A percentile compares a stretch with the other conserved stretches of the same genome.
Conservation (phyloP, 2,113 vertebrate genomes). For the Oryzias woworae region DNA sequence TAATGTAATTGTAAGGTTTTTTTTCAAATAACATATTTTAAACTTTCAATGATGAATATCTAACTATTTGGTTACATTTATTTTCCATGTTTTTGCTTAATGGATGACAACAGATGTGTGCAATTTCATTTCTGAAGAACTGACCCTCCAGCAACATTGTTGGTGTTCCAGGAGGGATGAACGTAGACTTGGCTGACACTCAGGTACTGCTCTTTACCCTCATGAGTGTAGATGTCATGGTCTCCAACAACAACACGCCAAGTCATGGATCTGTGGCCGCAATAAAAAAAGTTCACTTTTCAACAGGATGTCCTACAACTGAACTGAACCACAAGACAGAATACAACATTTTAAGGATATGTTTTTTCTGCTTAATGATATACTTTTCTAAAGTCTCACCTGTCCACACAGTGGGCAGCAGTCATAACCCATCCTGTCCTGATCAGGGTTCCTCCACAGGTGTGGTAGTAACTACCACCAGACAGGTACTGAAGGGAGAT, state of each 20-base stretch:
- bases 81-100: not conserved
- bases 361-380: no score
- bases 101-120: not conserved
- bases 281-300: not conserved
- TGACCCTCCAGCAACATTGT: slow-evolving; percentile 78
- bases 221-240: slow-evolving; percentile 77
- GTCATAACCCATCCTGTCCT: slow-evolving; percentile 84
- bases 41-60: not conserved
- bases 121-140: slow-evolving; percentile 16
- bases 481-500: slow-evolving; percentile 79
- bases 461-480: slow-evolving; percentile 77
- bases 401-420: slow-evolving; percentile 85
- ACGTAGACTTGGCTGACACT: slow-evolving; percentile 73
- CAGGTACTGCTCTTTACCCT: slow-evolving; percentile 83
- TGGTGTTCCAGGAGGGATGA: slow-evolving; percentile 80
- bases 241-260: slow-evolving; percentile 87
- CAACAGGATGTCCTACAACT: not conserved
- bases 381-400: slow-evolving; percentile 36
- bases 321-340: not conserved
- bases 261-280: slow-evolving; percentile 36
- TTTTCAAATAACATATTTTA: not conserved
- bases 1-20: not conserved
- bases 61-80: no score
- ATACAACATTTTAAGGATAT: not conserved
- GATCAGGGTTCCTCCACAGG: slow-evolving; percentile 86